Base-by-base conservation (phyloP, 1,140 invertebrate species). In the Eubasilissa regina region DNA sequence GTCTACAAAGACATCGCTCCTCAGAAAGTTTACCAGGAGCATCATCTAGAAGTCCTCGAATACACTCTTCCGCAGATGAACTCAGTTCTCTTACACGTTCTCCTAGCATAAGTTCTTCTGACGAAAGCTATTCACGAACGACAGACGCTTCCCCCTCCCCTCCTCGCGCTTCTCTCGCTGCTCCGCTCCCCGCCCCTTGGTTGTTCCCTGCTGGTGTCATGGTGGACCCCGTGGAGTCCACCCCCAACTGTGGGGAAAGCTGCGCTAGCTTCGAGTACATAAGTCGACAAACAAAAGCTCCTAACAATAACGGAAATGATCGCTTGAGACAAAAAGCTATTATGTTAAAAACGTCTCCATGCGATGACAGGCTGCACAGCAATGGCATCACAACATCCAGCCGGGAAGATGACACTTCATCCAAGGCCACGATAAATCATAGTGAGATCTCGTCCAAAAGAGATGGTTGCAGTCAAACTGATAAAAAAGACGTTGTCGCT, bases 11-110 rank as follows among this genome's bases (percentile, higher is more conserved):
- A 25, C 92, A 92, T 66, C 90, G 92, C 62, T 93, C 91, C 3
- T 92, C 93, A 78, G 92, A 94, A 84, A 93, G 92, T 83, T 82
- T 93, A 10, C 90, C 90, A 8, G 88, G 91, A 25, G 91, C 89
- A 8, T 73, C 81, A 17, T 84, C 81, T 48, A 82, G 90, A 35
- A 88, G 87, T 82, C 89, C 89, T 0, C 83, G 92, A 53, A 91
- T 93, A n/a, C 93, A 94, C 84, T 95, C 94, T 0, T 95, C 94
- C 0, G 94, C 94, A 1, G 94, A 95, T 85, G 94, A 95, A 85
- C 91, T 95, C 15, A 94, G 93, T 84, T 95, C 94, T 0, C 86
- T 95, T 1, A 95, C 95, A 78, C 92, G 94, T 77, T 95, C 94
- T 25, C 94, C 94, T 3, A 94, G 93, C 84, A 91, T 94, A 56